Conservation (phyloP, 2,113 vertebrate species). For the Irena cyanogastra region DNA sequence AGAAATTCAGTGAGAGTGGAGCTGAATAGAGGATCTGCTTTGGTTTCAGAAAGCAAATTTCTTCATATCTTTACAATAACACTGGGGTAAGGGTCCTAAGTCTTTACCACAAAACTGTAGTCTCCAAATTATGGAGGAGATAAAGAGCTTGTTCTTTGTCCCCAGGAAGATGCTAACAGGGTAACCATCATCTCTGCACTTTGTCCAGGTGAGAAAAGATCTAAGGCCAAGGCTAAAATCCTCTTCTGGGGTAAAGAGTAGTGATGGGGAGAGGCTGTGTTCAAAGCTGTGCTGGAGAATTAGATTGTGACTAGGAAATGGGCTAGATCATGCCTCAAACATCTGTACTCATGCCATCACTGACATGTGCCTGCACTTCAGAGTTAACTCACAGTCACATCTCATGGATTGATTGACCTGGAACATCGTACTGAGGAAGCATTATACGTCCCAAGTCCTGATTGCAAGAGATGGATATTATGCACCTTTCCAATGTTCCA, state of each 20-base stretch:
- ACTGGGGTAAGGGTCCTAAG: not conserved
- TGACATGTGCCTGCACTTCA: not conserved
- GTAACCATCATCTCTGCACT: not conserved
- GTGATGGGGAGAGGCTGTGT: not conserved
- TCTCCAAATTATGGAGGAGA: not conserved
- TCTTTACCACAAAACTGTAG: not conserved
- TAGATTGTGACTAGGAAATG: not conserved
- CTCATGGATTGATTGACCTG: not conserved
- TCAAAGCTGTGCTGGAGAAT: not conserved
- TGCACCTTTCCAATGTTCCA: not conserved
- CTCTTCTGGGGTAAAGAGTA: not conserved
- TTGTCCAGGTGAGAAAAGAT: not conserved
- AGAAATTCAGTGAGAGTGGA: not conserved
- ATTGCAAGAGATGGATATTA: not conserved
- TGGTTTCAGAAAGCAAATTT: not conserved
- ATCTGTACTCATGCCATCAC: not conserved
- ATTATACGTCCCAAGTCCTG: not conserved
- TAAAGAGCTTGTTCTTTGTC: not conserved
- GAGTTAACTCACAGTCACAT: not conserved
- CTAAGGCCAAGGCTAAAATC: not conserved
- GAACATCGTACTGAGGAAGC: not conserved
- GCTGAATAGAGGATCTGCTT: not conserved
- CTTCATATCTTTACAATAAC: not conserved
- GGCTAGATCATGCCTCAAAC: rapidly evolving
- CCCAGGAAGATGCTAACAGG: not conserved